Conservation (phyloP, 2,888 invertebrate species). For the Lepidonotus clava region DNA sequence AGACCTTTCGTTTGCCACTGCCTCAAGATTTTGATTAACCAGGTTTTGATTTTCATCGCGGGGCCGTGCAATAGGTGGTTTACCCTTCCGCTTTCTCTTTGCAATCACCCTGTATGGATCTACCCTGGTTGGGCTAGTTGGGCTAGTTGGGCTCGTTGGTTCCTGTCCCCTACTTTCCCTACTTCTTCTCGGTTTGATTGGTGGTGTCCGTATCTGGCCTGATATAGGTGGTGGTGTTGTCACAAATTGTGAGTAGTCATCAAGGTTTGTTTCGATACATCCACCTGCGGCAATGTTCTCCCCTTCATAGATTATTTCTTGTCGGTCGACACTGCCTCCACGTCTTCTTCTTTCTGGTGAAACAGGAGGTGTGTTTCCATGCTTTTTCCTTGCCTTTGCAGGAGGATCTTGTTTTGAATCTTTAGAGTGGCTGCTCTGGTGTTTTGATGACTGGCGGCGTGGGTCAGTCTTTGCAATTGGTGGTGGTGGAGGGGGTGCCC, state of each 20-base stretch:
- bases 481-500: constrained; percentile 37
- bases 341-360: neutral
- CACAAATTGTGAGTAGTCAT: constrained; percentile 32
- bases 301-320: constrained; percentile 46
- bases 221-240: neutral
- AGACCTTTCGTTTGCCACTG: neutral
- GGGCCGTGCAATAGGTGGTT: neutral
- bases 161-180: neutral
- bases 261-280: constrained; percentile 39
- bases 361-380: neutral
- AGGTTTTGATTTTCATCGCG: constrained; percentile 25
- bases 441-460: neutral
- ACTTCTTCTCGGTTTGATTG: neutral
- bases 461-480: neutral
- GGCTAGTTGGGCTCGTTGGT: neutral
- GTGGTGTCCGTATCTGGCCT: constrained; percentile 34
- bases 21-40: neutral
- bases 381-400: neutral
- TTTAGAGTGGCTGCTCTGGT: neutral
- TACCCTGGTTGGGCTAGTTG: neutral
- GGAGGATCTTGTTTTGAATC: neutral
- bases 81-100: neutral
- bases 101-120: constrained; percentile 37
- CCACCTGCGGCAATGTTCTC: constrained; percentile 36
- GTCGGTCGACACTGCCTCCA: constrained; percentile 26